A percentile compares a stretch with the other conserved stretches of the same genome.
These are phyloP conservation scores for Oscheius myriophilus DNA, from an alignment of 2,888 invertebrate species.

Conservation along the genomic window DNA sequence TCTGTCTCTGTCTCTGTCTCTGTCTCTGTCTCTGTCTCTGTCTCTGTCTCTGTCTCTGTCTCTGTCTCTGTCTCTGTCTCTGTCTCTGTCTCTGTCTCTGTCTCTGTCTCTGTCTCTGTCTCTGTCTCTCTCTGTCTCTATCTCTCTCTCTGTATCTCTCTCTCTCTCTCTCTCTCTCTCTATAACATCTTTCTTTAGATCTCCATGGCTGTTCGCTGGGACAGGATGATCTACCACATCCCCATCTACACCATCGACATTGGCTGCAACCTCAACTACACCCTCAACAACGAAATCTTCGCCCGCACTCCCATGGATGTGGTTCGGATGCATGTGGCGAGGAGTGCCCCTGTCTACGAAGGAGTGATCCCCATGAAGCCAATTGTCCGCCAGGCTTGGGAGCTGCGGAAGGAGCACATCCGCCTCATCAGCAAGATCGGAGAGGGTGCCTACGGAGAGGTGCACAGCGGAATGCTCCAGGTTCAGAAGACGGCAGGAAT, in stretches of 20 bases:
- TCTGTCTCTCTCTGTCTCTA: too few species aligned
- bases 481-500: neutral
- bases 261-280: neutral
- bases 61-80: too few species aligned
- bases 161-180: too few species aligned
- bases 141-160: neutral
- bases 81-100: neutral
- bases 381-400: neutral
- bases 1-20: too few species aligned
- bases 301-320: too few species aligned
- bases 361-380: neutral
- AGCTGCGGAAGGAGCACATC: neutral
- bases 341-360: neutral
- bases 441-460: constrained; percentile 7
- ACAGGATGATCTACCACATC: neutral
- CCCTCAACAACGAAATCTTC: neutral
- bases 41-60: neutral
- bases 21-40: neutral
- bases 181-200: too few species aligned
- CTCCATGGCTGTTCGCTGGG: neutral
- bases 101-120: neutral
- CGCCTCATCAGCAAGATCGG: neutral
- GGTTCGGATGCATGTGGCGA: too few species aligned
- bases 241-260: constrained; percentile 2
- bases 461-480: neutral